Evolutionary conservation across 2,797 vertebrate species (phyloP).

Genomic region (Cryptoblepharus egeriae): DNA sequence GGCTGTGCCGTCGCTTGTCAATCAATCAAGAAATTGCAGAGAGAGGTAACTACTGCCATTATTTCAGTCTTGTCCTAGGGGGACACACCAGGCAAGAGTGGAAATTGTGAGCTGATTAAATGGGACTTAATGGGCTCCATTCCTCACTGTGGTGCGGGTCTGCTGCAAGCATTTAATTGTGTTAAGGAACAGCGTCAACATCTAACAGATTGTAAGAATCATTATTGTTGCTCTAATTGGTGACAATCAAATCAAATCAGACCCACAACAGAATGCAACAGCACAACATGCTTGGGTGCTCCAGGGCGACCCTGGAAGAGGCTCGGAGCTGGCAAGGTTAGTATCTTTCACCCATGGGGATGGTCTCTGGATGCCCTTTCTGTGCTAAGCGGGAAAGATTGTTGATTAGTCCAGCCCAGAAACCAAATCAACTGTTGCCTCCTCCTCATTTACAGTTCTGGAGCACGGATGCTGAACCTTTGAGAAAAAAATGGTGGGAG

Average conservation of each 20-base stretch:
- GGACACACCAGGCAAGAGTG: conserved; percentile 35
- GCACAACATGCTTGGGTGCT: conserved; percentile 6
- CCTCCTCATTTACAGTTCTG: conserved; percentile 16
- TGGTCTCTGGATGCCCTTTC: conserved; percentile 14
- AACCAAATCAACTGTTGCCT: conserved; percentile 20
- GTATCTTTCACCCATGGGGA: conserved; percentile 34
- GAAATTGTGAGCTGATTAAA: conserved; percentile 53
- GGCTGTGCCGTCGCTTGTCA: conserved; percentile 49
- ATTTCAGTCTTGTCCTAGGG: conserved; percentile 41
- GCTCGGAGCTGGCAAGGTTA: conserved; percentile 18
- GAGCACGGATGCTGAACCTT: background rate
- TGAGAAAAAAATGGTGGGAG: conserved; percentile 13
- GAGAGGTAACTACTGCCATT: conserved; percentile 35
- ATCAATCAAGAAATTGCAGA: conserved; percentile 53
- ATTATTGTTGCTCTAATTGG: conserved; percentile 47
- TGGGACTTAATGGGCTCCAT: conserved; percentile 48
- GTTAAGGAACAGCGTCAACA: conserved; percentile 29
- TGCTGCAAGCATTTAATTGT: conserved; percentile 48
- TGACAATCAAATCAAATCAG: conserved; percentile 47
- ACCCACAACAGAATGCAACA: conserved; percentile 26
- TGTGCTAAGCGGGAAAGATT: conserved; percentile 14
- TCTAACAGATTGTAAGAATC: conserved; percentile 36
- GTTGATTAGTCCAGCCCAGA: conserved; percentile 28
- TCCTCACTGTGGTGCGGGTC: conserved; percentile 33
- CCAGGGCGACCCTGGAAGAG: conserved; percentile 16